Base-by-base conservation (phyloP, 2,888 invertebrate genomes). In the Urechis unicinctus region DNA sequence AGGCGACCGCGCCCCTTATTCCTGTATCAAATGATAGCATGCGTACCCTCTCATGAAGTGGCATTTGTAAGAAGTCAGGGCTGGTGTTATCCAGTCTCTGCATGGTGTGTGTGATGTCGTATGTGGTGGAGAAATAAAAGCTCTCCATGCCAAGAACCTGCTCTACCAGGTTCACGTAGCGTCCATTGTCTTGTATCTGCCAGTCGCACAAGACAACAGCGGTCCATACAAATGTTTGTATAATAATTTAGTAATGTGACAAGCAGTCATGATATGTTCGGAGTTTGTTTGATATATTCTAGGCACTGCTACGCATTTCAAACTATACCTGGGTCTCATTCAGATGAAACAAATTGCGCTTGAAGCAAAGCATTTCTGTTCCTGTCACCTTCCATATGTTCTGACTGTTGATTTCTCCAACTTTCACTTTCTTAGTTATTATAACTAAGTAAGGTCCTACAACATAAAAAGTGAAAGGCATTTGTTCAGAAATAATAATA, bases 41-140 rank as follows among this genome's bases (percentile, higher is more conserved):
- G 13, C 13, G 6, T 59, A 79, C 79, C 62, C 79, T 64, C 61
- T 80, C 79, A 66, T 74, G 74, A 2, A 80, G 64, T 5, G 77
- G 68, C 67, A 78, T 72, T 83, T 87, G 85, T 61, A 88, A 82
- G 75, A 91, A 92, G 64, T 91, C 90, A 0, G 89, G 87, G 0
- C 88, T 84, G 53, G 89, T 88, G 53, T 88, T 87, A 56, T 71
- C 58, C 62, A 94, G 81, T 61, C 93, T 82, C 77, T 98, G 96
- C 75, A 93, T 82, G 0, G 91, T 85, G 77, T 95, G 94, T 26
- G 92, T 91, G 54, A 98, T 79, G 79, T 98, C 97, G 72, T 91
- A 92, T 1, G 89, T 88, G 69, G 92, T 90, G 21, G 94, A 95
- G 81, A 91, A 97, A 80, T 95, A 98, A 67, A 90, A 89, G 68